Evolutionary conservation across 2,888 invertebrate species (phyloP).

Genomic region (Plemyria rubiginata): DNA sequence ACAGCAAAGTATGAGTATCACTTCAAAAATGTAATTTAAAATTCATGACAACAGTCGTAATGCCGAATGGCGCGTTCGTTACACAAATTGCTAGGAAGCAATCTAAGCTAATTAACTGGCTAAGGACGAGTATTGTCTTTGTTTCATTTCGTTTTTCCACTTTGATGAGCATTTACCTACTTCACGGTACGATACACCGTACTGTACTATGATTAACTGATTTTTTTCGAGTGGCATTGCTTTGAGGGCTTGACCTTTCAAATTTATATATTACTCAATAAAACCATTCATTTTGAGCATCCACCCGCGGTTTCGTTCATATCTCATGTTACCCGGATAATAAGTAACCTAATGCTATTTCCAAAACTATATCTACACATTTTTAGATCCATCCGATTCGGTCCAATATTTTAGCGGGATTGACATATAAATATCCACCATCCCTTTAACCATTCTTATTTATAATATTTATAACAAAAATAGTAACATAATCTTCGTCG

Average conservation of each 20-base stretch:
- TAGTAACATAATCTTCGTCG: background rate
- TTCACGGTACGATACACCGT: constrained; percentile 5
- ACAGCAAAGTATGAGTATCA: background rate
- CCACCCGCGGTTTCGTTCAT: too few relatives aligned
- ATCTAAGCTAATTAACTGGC: constrained; percentile 34
- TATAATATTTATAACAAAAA: background rate
- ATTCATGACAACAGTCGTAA: constrained; percentile 29
- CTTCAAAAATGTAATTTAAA: constrained; percentile 32
- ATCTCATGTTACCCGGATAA: too few relatives aligned
- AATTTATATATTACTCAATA: background rate
- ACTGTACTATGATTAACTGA: constrained; percentile 8
- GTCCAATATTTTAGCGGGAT: background rate
- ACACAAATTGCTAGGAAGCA: constrained; percentile 39
- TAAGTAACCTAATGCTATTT: background rate
- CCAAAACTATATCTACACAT: background rate
- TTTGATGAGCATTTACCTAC: constrained; percentile 31
- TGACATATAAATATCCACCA: background rate
- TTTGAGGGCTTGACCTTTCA: background rate
- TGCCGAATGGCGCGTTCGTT: constrained; percentile 27
- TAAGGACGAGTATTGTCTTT: constrained; percentile 36
- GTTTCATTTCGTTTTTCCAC: constrained; percentile 32
- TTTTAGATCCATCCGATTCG: background rate
- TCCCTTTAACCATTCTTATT: background rate
- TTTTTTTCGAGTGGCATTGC: constrained; percentile 1
- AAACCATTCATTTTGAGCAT: background rate